Evolutionary conservation across 2,888 invertebrate species (phyloP).

Genomic region (Cryptops parisi): DNA sequence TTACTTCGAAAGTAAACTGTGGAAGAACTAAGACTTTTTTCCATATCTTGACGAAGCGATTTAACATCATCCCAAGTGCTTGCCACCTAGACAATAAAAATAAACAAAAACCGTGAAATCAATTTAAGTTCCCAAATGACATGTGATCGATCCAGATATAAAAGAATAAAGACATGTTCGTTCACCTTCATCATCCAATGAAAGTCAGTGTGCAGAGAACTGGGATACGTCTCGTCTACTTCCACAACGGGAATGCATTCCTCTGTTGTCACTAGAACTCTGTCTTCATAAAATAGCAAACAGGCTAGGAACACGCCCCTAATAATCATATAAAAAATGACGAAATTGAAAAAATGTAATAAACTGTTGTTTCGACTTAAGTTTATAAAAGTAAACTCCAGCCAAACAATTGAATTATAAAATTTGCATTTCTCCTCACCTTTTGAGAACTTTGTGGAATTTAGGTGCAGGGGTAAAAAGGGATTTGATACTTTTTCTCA

Average conservation of each 20-base stretch:
- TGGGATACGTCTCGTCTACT: slow-evolving; percentile 89
- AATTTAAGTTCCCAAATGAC: background rate
- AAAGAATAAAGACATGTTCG: background rate
- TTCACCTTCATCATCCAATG: slow-evolving; percentile 93
- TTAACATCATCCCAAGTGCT: slow-evolving; percentile 97
- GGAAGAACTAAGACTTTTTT: slow-evolving; percentile 78
- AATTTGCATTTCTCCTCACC: too few relatives aligned
- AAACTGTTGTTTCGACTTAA: background rate
- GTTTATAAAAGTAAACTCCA: background rate
- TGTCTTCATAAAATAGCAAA: slow-evolving; percentile 87
- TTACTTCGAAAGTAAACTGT: slow-evolving; percentile 78
- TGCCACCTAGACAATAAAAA: slow-evolving; percentile 47
- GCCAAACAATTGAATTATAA: too few relatives aligned
- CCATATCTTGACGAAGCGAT: slow-evolving; percentile 80
- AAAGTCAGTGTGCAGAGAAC: slow-evolving; percentile 75
- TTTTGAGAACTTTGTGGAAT: slow-evolving; percentile 81
- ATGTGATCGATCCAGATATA: too few relatives aligned
- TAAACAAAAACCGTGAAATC: background rate
- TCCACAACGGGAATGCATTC: slow-evolving; percentile 94
- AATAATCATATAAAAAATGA: too few relatives aligned
- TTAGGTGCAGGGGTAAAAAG: slow-evolving; percentile 91
- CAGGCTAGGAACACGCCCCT: slow-evolving; percentile 91
- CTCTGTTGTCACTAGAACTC: slow-evolving; percentile 89
- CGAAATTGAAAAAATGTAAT: background rate
- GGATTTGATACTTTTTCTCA: slow-evolving; percentile 66